phyloP scores from a whole-genome alignment of 2,888 invertebrate genomes.

The Vannuccia rotundouncinata region DNA sequence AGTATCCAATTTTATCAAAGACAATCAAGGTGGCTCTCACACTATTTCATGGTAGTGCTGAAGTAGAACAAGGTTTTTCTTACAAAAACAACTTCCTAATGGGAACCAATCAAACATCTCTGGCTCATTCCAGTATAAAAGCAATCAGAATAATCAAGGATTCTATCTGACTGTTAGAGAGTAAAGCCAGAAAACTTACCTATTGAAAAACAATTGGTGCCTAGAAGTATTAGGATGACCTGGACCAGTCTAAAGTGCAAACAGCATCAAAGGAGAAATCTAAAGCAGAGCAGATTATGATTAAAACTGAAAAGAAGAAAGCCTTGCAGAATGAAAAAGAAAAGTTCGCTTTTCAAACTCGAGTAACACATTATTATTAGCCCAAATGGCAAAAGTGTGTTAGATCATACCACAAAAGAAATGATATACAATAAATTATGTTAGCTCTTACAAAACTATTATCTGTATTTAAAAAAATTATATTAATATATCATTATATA shows the following conservation, averaged over 20 bases:
- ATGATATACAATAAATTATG: too few relatives aligned
- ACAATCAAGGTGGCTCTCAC: slow-evolving; percentile 8
- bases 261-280: background rate
- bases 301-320: background rate
- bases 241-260: background rate
- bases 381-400: too few relatives aligned
- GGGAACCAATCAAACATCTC: background rate
- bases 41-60: slow-evolving; percentile 20
- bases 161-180: slow-evolving; percentile 20
- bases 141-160: slow-evolving; percentile 20
- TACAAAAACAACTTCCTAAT: slow-evolving; percentile 18
- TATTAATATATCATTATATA: too few relatives aligned
- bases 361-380: too few relatives aligned
- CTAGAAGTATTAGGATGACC: background rate
- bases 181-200: background rate
- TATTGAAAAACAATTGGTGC: background rate
- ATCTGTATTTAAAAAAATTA: too few relatives aligned
- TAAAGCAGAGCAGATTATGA: background rate
- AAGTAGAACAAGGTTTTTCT: slow-evolving; percentile 4
- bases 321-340: background rate
- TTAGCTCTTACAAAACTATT: too few relatives aligned
- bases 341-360: background rate
- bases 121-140: slow-evolving; percentile 4
- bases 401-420: too few relatives aligned
- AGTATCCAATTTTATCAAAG: slow-evolving; percentile 23